Base-by-base conservation (phyloP, 2,113 vertebrate genomes). In the Nyctereutes procyonoides region DNA sequence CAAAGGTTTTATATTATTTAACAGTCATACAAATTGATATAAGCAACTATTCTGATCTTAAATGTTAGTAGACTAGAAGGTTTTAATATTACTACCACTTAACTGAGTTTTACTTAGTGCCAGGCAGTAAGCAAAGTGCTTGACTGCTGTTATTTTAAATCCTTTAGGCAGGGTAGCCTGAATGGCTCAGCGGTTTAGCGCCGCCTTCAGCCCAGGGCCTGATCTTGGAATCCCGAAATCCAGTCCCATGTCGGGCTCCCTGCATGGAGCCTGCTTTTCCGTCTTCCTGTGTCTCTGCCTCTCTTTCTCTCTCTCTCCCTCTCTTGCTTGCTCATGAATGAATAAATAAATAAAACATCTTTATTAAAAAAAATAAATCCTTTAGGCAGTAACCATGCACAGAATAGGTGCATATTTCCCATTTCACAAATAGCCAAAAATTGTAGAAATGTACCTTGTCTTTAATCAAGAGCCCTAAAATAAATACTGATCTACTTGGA, bases 1-100 rank as follows among this genome's bases (percentile, higher is more conserved):
- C n/a, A 97, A 89, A 89, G 15, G 53, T 95, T 96, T 98, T 88
- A 74, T 89, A 43, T 81, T 71, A 81, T 13, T 30, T 95, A 82
- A 10, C 30, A 48, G 95, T 96, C 55, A 69, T 89, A 94, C 30
- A 93, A 55, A 93, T 94, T 83, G 84, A 53, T 92, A 28, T 20
- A 67, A 82, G 48, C 58, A 95, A n/a, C 24, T 93, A 30, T 88
- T 96, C 71, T 43, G n/a, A 82, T 90, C 43, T 82, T 96, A 82
- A 91, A 65, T 97, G 74, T 96, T 96, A 63, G 12, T 93, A 15
- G 76, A 73, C 30, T 65, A 87, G 53, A 95, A 28, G 6, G 88
- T 93, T 95, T 88, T 88, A 81, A 65, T 71, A 13, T 93, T 94
- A 43, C 17, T 93, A 55, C 19, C 74, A 93, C n/a, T 92, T 96